Base-by-base conservation (phyloP, 2,113 vertebrate genomes). In the Platichthys stellatus region DNA sequence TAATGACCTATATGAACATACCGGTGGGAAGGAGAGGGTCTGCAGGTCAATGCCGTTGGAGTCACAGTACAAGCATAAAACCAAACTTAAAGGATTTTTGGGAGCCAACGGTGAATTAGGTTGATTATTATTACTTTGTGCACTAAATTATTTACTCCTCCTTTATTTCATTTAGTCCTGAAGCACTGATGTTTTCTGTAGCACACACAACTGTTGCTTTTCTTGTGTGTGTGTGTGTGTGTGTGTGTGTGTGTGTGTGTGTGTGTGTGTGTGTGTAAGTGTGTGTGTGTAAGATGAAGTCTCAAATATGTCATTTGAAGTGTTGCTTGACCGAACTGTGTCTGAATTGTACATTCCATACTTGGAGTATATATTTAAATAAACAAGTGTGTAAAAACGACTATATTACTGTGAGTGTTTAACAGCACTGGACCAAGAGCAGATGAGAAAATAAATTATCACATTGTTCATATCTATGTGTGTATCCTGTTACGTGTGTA, bases 321-420 rank as follows among this genome's bases (percentile, higher is more conserved):
- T 91, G 87, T 77, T 85, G 83, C 84, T 80, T 84, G 72, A 89
- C 86, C 84, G 80, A 90, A 89, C 76, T 72, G 64, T 85, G 78
- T 87, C 67, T 85, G 74, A 86, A 82, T 58, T 91, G 86, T 90
- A 84, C 86, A 88, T 92, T 91, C 76, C 78, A 83, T 85, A 78
- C 64, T 85, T 88, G 76, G 72, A 89, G 81, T 80, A 77, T 89
- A 90, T 89, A 90, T 93, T 93, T 92, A 87, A 92, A 91, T 92
- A 93, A 92, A 92, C 21, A 80, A 80, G 83, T 76, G 78, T 91
- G 85, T 82, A 60, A 82, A 31, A 86, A 84, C 47, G 21, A 53
- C 26, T 28, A 28, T 56, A 6, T 58, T 2, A 56, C 14, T 5
- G 12, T 53, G 40, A 56, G 38, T 68, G 23, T 73, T 61, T 7